Evolutionary conservation across 2,888 invertebrate genomes (phyloP), one percentile per base, ranked within the genome.

Genomic region (Noctua janthe): DNA sequence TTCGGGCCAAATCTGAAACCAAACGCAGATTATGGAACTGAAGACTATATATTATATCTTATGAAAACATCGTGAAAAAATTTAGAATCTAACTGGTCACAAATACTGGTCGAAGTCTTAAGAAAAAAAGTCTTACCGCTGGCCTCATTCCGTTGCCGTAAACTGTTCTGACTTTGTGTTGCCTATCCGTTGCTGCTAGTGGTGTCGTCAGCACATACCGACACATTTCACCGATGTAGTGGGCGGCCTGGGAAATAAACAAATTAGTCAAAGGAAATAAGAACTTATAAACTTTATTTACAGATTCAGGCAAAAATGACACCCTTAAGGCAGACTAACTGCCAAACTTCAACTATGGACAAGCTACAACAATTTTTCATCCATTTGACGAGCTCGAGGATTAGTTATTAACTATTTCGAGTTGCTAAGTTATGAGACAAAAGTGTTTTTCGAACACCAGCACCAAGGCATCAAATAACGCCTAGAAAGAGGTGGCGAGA

Each of bases 71-170:
- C 11, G 2, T 39, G 17, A 47, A n/a, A 15, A 51, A 51, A 79
- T 13, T 0, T 15, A 15, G 11, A 23, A 13, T 59, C n/a, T n/a
- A 43, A 23, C 43, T 43, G 43, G 43, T 43, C 43, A 8, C 15
- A 17, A 6, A 20, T n/a, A 78, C 47, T 77, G 35, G 2, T 67
- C 5, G 15, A n/a, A n/a, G n/a, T 39, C 8, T 64, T 20, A 64
- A 64, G 64, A 62, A 39, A 62, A 39, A 20, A 17, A 20, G 76
- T 90, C 94, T 93, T 89, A 97, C 97, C 88, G 97, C 96, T 3
- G 99, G 99, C 85, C 99, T 97, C 93, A 99, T 97, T 7, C 99
- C 99, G 92, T 99, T 99, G 35, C 99, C 99, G 93, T 98, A 99
- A 84, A 99, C 98, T 59, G 99, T 95, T 43, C 98, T 97, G 29